Evolutionary conservation across 2,113 vertebrate genomes (phyloP).

Genomic region (Gnathonemus echidnorhynchus): DNA sequence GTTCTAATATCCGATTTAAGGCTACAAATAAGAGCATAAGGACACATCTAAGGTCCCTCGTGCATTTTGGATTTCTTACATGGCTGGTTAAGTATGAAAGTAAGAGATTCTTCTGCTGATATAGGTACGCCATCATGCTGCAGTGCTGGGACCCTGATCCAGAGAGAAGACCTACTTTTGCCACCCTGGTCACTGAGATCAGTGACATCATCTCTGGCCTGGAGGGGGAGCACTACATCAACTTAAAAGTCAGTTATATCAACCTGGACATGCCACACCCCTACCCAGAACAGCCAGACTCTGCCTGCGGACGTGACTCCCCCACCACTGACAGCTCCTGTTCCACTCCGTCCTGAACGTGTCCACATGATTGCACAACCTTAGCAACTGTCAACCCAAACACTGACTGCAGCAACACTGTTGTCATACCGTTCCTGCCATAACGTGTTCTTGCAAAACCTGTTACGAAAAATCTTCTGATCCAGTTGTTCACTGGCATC

Average conservation of each 20-base stretch:
- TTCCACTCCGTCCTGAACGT: slow-evolving; percentile 35
- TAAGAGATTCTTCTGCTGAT: background rate
- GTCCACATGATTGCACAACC: background rate
- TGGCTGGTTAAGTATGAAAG: background rate
- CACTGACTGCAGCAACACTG: background rate
- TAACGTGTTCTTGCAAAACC: background rate
- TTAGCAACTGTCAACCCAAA: background rate
- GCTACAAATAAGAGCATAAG: background rate
- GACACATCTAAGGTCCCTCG: slow-evolving; percentile 3
- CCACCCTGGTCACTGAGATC: slow-evolving; percentile 61
- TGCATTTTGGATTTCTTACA: background rate
- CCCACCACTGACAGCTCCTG: slow-evolving; percentile 42
- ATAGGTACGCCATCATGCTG: slow-evolving; percentile 78
- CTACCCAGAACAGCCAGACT: slow-evolving; percentile 49
- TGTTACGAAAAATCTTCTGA: background rate
- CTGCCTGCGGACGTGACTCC: slow-evolving; percentile 50
- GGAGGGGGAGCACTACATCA: slow-evolving; percentile 83
- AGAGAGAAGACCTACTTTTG: slow-evolving; percentile 67
- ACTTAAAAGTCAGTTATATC: slow-evolving; percentile 73
- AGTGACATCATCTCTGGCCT: slow-evolving; percentile 58
- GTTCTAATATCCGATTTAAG: background rate
- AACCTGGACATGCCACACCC: slow-evolving; percentile 65
- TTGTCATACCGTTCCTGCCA: background rate
- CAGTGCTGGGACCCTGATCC: slow-evolving; percentile 78
- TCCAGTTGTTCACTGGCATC: slow-evolving; percentile 2